Percentiles rank a stretch among this genome's conserved stretches.
phyloP scores from a whole-genome alignment of 2,797 vertebrate genomes.

The Scyliorhinus canicula region DNA sequence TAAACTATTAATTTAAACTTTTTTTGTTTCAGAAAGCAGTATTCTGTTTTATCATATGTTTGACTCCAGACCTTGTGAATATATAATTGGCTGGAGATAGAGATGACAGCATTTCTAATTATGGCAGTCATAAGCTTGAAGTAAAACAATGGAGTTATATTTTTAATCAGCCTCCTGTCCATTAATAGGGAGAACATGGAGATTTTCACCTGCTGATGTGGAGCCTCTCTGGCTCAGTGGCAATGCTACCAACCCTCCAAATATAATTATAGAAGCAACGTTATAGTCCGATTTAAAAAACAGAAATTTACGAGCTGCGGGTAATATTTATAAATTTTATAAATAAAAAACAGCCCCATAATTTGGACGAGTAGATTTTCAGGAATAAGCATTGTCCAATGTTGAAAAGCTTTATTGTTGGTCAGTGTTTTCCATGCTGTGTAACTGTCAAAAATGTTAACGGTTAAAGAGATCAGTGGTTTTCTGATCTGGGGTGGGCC shows the following conservation, averaged over 20 bases:
- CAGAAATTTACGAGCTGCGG: neutral
- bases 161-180: neutral
- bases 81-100: neutral
- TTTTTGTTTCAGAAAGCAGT: neutral
- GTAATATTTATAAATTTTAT: neutral
- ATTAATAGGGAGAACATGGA: neutral
- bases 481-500: neutral
- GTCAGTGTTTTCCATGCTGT: no score
- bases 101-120: slow-evolving; percentile 16
- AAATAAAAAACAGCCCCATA: neutral
- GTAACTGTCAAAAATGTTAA: neutral
- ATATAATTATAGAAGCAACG: neutral
- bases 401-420: neutral
- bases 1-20: neutral
- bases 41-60: neutral
- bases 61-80: no score
- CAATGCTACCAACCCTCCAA: neutral
- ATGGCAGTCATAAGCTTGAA: neutral
- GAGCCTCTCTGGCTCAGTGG: slow-evolving; percentile 4
- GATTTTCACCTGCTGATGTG: neutral
- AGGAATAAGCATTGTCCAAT: neutral
- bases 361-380: neutral
- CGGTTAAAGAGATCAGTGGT: neutral
- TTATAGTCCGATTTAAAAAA: neutral
- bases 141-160: neutral